These are phyloP conservation scores for Silurus aristotelis DNA, from an alignment of 2,797 vertebrate species.

Conservation along the genomic window DNA sequence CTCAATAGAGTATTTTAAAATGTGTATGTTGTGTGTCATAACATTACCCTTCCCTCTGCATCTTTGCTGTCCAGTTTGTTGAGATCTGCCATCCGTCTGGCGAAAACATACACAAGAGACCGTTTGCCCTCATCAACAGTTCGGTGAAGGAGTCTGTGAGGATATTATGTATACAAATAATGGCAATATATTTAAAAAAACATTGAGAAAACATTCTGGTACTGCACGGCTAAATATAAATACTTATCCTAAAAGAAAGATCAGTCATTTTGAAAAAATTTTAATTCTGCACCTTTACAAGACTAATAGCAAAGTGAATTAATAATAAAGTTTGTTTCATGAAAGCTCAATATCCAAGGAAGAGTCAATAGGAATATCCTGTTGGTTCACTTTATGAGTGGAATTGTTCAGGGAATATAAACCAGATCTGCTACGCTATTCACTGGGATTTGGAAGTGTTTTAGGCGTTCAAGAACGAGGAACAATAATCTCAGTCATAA, in stretches of 20 bases:
- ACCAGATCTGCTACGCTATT: no score
- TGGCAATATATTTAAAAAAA: not conserved
- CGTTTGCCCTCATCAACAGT: slow-evolving; percentile 77
- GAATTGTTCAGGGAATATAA: not conserved
- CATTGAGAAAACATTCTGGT: not conserved
- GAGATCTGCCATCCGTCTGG: slow-evolving; percentile 72
- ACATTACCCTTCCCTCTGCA: slow-evolving; percentile 75
- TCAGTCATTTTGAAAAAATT: not conserved
- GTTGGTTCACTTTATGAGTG: not conserved
- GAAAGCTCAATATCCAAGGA: not conserved
- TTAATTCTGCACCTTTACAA: not conserved
- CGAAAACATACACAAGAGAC: slow-evolving; percentile 75
- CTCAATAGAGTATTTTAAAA: not conserved
- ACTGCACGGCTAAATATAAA: not conserved
- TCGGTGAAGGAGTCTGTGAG: slow-evolving; percentile 75
- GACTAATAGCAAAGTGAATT: not conserved
- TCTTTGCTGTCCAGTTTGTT: slow-evolving; percentile 78
- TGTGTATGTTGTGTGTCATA: slow-evolving; percentile 4
- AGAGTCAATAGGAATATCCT: not conserved
- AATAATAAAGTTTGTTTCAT: not conserved
- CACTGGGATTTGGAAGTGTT: not conserved
- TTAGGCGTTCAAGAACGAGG: not conserved
- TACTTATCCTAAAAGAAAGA: not conserved
- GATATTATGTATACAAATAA: not conserved
- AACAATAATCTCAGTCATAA: not conserved